phyloP scores from a whole-genome alignment of 2,888 invertebrate genomes.

The Metellina segmentata region DNA sequence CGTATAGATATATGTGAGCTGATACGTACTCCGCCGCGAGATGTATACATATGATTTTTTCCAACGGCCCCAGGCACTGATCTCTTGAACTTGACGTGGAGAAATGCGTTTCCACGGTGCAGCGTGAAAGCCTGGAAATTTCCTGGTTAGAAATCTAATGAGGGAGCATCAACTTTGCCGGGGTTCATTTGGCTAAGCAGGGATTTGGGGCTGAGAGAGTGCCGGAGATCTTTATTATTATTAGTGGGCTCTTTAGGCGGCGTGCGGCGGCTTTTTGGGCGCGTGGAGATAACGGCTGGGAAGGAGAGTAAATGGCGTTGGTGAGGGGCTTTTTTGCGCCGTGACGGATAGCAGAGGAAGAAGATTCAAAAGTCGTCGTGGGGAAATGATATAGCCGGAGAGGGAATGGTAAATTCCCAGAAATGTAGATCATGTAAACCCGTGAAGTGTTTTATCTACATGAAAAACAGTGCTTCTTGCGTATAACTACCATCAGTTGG shows the following conservation, averaged over 20 bases:
- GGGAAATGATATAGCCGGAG: background rate
- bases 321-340: background rate
- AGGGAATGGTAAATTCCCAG: too few relatives aligned
- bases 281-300: slow-evolving; percentile 1
- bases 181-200: slow-evolving; percentile 73
- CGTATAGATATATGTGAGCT: slow-evolving; percentile 27
- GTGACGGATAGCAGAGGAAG: background rate
- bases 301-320: background rate
- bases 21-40: background rate
- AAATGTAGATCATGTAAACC: too few relatives aligned
- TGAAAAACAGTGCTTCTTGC: background rate
- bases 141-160: slow-evolving; percentile 69
- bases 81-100: slow-evolving; percentile 58
- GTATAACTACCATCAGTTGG: background rate
- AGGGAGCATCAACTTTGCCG: slow-evolving; percentile 61
- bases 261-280: slow-evolving; percentile 35
- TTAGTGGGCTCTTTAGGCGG: slow-evolving; percentile 39
- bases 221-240: slow-evolving; percentile 73
- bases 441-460: background rate
- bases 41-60: slow-evolving; percentile 20
- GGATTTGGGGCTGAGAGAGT: slow-evolving; percentile 48
- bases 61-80: slow-evolving; percentile 11
- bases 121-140: slow-evolving; percentile 58
- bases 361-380: background rate
- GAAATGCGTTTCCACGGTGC: slow-evolving; percentile 52